phyloP scores from a whole-genome alignment of 2,113 vertebrate genomes.

The Poicephalus gulielmi region DNA sequence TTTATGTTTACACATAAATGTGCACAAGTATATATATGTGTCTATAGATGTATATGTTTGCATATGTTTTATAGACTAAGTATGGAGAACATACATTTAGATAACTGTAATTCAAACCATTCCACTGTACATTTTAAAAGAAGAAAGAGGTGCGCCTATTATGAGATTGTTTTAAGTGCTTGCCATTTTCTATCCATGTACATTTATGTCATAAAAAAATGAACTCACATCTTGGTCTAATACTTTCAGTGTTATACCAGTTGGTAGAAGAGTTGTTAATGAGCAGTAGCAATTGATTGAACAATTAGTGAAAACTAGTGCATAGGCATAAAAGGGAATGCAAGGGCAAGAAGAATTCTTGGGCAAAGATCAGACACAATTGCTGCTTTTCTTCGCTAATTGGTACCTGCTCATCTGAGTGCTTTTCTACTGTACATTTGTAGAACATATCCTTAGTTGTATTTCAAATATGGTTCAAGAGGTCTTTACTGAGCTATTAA shows the following conservation, averaged over 20 bases:
- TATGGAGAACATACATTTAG: background rate
- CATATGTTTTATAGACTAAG: background rate
- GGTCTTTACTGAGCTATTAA: background rate
- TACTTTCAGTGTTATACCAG: background rate
- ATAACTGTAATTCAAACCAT: background rate
- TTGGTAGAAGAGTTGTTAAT: background rate
- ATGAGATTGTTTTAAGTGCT: fast-evolving
- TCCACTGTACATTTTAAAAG: background rate
- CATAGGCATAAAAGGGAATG: background rate
- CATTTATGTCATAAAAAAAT: background rate
- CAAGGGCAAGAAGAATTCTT: background rate
- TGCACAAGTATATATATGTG: background rate
- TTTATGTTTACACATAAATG: background rate
- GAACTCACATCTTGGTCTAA: background rate
- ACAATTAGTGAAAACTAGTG: background rate
- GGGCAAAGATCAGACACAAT: background rate
- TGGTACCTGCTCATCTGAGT: background rate
- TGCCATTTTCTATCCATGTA: background rate
- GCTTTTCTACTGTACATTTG: background rate
- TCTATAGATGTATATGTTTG: background rate
- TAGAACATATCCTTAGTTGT: background rate
- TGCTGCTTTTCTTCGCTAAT: constrained; percentile 1
- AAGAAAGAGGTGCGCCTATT: background rate
- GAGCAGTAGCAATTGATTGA: background rate
- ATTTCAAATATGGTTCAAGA: background rate